Conservation (phyloP, 2,888 invertebrate genomes). For the Ophion ventricosus region DNA sequence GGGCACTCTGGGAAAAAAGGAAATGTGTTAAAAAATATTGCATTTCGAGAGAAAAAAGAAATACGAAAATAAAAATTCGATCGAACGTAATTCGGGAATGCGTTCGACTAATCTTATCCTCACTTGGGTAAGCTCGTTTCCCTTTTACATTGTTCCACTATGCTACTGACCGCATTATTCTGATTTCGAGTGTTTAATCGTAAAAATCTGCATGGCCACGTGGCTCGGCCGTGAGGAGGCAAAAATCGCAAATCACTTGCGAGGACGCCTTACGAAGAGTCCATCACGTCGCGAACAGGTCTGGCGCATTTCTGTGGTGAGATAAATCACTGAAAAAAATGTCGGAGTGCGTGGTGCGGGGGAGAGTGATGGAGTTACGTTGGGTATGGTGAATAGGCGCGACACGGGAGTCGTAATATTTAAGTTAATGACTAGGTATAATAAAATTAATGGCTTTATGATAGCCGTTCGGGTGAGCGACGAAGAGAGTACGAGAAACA, state of each 20-base stretch:
- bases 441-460: conserved; percentile 83
- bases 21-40: too few species aligned
- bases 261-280: conserved; percentile 8
- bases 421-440: conserved; percentile 82
- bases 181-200: not conserved
- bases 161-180: not conserved
- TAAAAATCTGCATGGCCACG: not conserved
- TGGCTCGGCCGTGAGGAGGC: not conserved
- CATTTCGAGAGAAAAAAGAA: too few species aligned
- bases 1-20: too few species aligned
- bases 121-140: not conserved
- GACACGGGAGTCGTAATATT: conserved; percentile 83
- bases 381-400: conserved; percentile 73
- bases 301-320: conserved; percentile 71
- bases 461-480: conserved; percentile 76
- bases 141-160: not conserved
- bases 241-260: conserved; percentile 53
- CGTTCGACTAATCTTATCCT: not conserved
- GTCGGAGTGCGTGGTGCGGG: conserved; percentile 53
- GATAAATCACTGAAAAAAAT: conserved; percentile 79
- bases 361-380: conserved; percentile 65
- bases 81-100: too few species aligned
- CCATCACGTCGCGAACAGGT: conserved; percentile 39
- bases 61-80: too few species aligned
- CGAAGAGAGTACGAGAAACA: conserved; percentile 58